Conservation (phyloP, 2,888 invertebrate genomes). For the Drosophila histrio region DNA sequence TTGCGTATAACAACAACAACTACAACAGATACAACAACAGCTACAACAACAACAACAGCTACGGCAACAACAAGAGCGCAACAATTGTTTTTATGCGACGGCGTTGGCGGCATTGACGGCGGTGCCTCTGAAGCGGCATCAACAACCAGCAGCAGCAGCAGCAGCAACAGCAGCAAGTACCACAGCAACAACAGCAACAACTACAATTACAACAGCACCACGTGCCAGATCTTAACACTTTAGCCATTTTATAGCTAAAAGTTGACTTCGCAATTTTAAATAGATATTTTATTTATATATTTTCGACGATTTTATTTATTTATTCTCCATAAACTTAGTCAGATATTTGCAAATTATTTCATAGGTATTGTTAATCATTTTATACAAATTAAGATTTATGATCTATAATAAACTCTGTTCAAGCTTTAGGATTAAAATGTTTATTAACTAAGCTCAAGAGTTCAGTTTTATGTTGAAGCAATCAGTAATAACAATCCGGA, state of each 20-base stretch:
- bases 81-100: constrained; percentile 70
- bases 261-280: too few relatives aligned
- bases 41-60: constrained; percentile 42
- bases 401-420: too few relatives aligned
- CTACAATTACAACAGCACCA: constrained; percentile 29
- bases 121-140: constrained; percentile 73
- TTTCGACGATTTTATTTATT: too few relatives aligned
- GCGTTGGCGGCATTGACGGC: constrained; percentile 79
- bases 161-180: constrained; percentile 26
- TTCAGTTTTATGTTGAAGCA: too few relatives aligned
- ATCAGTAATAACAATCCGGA: too few relatives aligned
- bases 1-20: constrained; percentile 64
- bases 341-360: too few relatives aligned
- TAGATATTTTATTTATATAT: too few relatives aligned
- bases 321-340: too few relatives aligned
- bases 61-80: constrained; percentile 45
- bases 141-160: constrained; percentile 38
- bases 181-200: constrained; percentile 15
- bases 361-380: too few relatives aligned
- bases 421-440: too few relatives aligned
- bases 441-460: too few relatives aligned
- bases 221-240: constrained; percentile 8
- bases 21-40: constrained; percentile 30
- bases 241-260: constrained; percentile 40
- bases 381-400: too few relatives aligned